Base-by-base conservation (phyloP, 2,888 invertebrate species). In the Dryadula phaetusa region DNA sequence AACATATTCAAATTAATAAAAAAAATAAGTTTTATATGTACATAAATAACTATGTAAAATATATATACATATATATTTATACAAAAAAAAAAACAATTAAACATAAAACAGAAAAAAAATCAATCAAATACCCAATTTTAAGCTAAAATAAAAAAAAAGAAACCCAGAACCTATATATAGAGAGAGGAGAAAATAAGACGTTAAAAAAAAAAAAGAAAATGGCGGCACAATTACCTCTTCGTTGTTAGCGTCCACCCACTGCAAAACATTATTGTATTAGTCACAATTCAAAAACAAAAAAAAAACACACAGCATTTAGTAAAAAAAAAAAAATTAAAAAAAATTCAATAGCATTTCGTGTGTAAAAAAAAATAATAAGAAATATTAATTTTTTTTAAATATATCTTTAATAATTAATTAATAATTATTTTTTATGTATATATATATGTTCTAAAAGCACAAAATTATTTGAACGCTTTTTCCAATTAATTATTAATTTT, bases 171-270 rank as follows among this genome's bases (percentile, higher is more conserved):
- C 42, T 52, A 64, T 42, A 14, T 28, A 49, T 1, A 49, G 44
- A 22, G 25, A 54, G 32, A 62, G 16, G 44, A 49, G 56, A 12
- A 61, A 18, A 44, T 6, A 18, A 20, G 60, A 54, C 44, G 61
- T 47, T 65, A 66, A 56, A 25, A 63, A 52, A 32, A 66, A 60
- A 62, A 64, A 58, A 61, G 22, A 67, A 66, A 61, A 67, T 67
- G 62, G 56, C 64, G 62, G 56, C 62, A 40, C 61, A 70, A 62
- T 94, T 94, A 94, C 95, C 95, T 94, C 94, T 76, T 94, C 94
- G 86, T 93, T 94, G 91, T 94, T 94, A 89, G 94, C 93, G 91
- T 94, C 94, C 89, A 94, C 94, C 95, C 95, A 95, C 94, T 94
- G 94, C 80, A 92, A 92, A 90, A 92, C 83, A 91, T 90, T 88